phyloP scores from a whole-genome alignment of 2,113 vertebrate species.

The Diadophis punctatus region DNA sequence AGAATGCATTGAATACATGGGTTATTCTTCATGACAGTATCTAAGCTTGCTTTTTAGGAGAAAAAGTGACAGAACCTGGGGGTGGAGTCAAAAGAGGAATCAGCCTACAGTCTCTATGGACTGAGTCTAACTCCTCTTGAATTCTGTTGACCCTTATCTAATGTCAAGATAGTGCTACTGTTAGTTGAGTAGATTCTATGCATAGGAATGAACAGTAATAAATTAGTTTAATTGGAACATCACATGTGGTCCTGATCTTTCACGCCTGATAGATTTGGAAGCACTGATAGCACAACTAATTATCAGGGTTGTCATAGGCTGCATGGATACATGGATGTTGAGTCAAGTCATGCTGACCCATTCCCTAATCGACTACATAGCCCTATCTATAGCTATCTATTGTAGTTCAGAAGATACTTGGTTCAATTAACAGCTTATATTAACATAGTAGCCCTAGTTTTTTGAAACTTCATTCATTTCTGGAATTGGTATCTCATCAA shows the following conservation, averaged over 20 bases:
- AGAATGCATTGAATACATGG: constrained; percentile 2
- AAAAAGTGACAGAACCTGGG: neutral
- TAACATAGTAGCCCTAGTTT: neutral
- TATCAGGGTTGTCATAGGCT: neutral
- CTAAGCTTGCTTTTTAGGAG: neutral
- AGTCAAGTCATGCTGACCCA: neutral
- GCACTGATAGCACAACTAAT: neutral
- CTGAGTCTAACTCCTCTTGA: neutral
- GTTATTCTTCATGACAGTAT: neutral
- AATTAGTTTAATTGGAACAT: neutral
- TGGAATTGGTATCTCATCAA: neutral
- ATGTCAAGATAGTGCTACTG: neutral
- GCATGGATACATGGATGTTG: neutral
- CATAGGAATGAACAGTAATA: neutral
- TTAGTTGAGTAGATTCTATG: neutral
- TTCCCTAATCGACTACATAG: neutral
- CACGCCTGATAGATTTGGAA: neutral
- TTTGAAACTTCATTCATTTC: neutral
- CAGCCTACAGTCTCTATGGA: neutral
- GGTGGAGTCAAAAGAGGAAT: neutral
- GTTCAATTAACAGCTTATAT: neutral
- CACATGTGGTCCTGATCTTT: neutral
- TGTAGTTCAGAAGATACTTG: no score
- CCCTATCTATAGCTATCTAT: neutral
- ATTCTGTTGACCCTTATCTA: neutral